Base-by-base conservation (phyloP, 2,797 vertebrate genomes). In the Sebastes steindachneri region DNA sequence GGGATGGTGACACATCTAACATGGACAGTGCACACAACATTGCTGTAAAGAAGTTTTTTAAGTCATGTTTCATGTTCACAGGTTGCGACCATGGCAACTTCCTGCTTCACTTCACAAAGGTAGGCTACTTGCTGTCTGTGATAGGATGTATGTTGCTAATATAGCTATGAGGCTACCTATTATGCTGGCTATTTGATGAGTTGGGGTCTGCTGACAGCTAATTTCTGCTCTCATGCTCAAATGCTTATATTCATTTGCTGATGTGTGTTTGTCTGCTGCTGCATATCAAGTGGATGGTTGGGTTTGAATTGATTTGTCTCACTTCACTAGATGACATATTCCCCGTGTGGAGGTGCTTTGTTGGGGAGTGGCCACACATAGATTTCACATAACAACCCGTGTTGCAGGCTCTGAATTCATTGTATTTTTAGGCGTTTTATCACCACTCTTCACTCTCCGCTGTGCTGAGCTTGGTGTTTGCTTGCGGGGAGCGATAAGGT, bases 401-500 rank as follows among this genome's bases (percentile, higher is more conserved):
- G 63, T 19, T 33, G 31, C 45, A 48, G 60, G 26, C 51, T 81
- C 14, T 70, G 53, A 45, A 25, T 69, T 3, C n/a, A 53, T 58
- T 72, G 19, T 7, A 2, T 11, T 64, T 55, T 25, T 63, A 9
- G 53, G n/a, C 2, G 4, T 62, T 77, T 81, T 54, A 73, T 68
- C 5, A 19, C 15, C 71, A 35, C 48, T 69, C n/a, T 25, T 60
- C 65, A 28, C 57, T 65, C 37, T 68, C 62, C 3, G 28, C 63
- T 79, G 33, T 48, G 63, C 41, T 35, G 7, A 68, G 51, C 37
- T 54, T 54, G 23, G 51, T 60, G 58, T 76, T 72, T 79, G 64
- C 37, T 77, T 59, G 8, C 17, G 3, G 26, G 9, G 7, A 23
- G 63, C 59, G 54, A 80, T 74, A 73, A 75, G 45, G 80, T 82